Conservation (phyloP, 2,888 invertebrate species). For the Syrista parreyssii region DNA sequence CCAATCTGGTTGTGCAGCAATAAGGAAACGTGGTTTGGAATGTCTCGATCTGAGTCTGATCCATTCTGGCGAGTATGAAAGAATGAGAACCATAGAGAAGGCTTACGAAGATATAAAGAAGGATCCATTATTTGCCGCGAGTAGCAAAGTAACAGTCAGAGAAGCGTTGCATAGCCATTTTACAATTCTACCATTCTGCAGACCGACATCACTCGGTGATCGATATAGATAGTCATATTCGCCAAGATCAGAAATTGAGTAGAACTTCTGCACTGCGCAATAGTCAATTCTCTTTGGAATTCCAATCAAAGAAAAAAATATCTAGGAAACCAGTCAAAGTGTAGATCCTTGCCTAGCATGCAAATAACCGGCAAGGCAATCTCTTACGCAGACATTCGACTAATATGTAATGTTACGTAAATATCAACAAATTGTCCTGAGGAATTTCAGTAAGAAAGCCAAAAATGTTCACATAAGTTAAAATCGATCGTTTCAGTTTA, state of each 20-base stretch:
- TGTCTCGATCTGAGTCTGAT: constrained; percentile 49
- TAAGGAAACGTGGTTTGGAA: constrained; percentile 61
- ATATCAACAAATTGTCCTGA: background rate
- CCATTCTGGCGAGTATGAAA: background rate
- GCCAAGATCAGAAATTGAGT: constrained; percentile 25
- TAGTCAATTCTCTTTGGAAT: background rate
- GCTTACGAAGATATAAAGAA: background rate
- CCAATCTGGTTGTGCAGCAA: constrained; percentile 50
- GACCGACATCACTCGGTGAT: constrained; percentile 14
- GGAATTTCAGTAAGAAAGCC: background rate
- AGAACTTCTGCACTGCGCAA: background rate
- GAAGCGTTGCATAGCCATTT: constrained; percentile 34
- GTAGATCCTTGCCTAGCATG: background rate
- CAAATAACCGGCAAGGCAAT: background rate
- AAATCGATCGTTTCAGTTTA: background rate
- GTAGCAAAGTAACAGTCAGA: constrained; percentile 31
- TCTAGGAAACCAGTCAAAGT: background rate
- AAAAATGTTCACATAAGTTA: background rate
- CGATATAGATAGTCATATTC: constrained; percentile 36
- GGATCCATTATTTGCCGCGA: constrained; percentile 33
- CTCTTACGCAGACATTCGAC: background rate
- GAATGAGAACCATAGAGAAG: too few species aligned
- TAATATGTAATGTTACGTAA: background rate
- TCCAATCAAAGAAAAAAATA: background rate
- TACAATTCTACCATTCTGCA: background rate